Percentiles rank a stretch among this genome's conserved stretches.
These are phyloP conservation scores for Dichetophora obliterata DNA, from an alignment of 2,888 invertebrate genomes.

Conservation along the genomic window DNA sequence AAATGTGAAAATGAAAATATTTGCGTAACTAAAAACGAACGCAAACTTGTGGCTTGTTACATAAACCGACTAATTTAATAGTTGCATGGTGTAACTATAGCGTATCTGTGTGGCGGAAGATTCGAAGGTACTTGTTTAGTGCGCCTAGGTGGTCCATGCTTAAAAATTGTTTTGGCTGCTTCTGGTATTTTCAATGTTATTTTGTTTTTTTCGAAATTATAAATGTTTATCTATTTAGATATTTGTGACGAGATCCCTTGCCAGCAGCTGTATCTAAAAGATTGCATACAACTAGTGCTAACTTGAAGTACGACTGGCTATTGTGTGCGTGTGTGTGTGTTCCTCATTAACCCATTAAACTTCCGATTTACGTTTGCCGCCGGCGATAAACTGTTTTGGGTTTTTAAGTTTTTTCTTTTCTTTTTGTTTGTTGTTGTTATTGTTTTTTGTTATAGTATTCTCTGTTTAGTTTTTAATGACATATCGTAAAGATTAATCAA, in stretches of 20 bases:
- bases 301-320: not conserved
- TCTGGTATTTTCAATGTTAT: slow-evolving; percentile 15
- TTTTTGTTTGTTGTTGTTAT: not conserved
- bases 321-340: slow-evolving; percentile 13
- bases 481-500: slow-evolving; percentile 45
- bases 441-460: not conserved
- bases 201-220: not conserved
- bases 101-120: slow-evolving; percentile 2
- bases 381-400: slow-evolving; percentile 40
- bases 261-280: slow-evolving; percentile 16
- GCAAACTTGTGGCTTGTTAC: not conserved
- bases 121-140: not conserved
- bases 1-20: not conserved
- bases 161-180: slow-evolving; percentile 15
- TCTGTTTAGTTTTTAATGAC: slow-evolving; percentile 39
- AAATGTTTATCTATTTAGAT: slow-evolving; percentile 23
- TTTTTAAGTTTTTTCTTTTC: slow-evolving; percentile 1
- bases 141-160: not conserved
- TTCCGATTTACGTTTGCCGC: slow-evolving; percentile 46
- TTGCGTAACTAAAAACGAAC: not conserved
- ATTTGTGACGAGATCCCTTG: slow-evolving; percentile 20
- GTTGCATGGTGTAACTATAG: not conserved
- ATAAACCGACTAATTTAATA: not conserved
- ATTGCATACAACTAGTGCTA: not conserved
- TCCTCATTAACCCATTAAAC: slow-evolving; percentile 52